These are phyloP conservation scores for Melanchra persicariae DNA, from an alignment of 2,888 invertebrate genomes.

Conservation along the genomic window DNA sequence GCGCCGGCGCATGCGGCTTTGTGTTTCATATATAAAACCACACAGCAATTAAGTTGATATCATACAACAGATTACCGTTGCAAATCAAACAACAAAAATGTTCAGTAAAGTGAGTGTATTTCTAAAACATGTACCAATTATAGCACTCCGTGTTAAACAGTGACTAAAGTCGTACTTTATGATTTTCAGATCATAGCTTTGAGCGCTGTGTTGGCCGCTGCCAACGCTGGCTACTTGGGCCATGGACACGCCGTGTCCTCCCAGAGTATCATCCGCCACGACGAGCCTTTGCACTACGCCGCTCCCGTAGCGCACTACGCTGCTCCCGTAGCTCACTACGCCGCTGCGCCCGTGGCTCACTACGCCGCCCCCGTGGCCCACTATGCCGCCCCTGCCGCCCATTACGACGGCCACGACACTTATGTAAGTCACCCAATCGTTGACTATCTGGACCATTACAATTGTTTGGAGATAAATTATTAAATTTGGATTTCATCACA, in stretches of 20 bases:
- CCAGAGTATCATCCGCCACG: slow-evolving; percentile 81
- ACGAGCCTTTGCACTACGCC: slow-evolving; percentile 72
- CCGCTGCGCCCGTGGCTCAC: slow-evolving; percentile 64
- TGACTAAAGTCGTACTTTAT: not conserved
- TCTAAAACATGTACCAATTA: not conserved
- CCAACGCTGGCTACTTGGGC: slow-evolving; percentile 78
- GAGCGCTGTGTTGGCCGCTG: slow-evolving; percentile 82
- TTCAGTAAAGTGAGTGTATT: slow-evolving; percentile 78
- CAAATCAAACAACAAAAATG: slow-evolving; percentile 77
- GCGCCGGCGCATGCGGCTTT: slow-evolving; percentile 8
- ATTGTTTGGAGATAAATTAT: accelerated
- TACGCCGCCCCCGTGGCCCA: slow-evolving; percentile 67
- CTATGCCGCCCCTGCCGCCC: slow-evolving; percentile 64
- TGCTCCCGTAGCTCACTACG: slow-evolving; percentile 68
- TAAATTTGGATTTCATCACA: slow-evolving; percentile 44
- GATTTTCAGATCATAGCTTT: slow-evolving; percentile 83
- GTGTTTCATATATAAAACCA: slow-evolving; percentile 64
- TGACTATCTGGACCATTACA: not conserved
- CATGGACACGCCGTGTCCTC: slow-evolving; percentile 78
- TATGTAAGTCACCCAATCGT: slow-evolving; percentile 57
- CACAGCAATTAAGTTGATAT: slow-evolving; percentile 72
- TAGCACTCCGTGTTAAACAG: slow-evolving; percentile 4
- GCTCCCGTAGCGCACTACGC: slow-evolving; percentile 64
- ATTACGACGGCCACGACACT: slow-evolving; percentile 70
- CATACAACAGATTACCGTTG: slow-evolving; percentile 73